phyloP scores from a whole-genome alignment of 2,797 vertebrate species.

The Anas bahamensis region DNA sequence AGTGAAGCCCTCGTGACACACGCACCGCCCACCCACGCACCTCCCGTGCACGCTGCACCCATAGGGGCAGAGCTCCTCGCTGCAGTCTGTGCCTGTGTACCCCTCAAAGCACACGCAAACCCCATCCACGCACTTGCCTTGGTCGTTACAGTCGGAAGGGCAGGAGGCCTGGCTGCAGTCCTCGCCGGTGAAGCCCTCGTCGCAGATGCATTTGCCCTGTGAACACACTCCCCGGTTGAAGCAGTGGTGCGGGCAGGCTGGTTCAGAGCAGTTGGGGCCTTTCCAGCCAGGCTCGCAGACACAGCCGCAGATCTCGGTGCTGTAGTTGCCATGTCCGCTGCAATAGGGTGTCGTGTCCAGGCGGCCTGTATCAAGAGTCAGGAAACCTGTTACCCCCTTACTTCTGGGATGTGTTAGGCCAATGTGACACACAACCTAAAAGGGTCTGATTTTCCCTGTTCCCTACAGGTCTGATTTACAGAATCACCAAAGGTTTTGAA shows the following conservation, averaged over 20 bases:
- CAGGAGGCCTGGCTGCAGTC: constrained; percentile 92
- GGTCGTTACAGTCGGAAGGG: constrained; percentile 93
- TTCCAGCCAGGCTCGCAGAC: constrained; percentile 83
- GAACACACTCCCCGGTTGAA: constrained; percentile 69
- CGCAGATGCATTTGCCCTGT: constrained; percentile 86
- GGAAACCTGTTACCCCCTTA: not conserved
- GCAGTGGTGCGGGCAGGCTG: constrained; percentile 71
- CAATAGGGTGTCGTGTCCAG: constrained; percentile 92
- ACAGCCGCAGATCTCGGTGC: constrained; percentile 80
- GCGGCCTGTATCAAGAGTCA: constrained; percentile 78
- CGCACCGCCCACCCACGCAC: constrained; percentile 87
- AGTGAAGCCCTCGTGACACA: constrained; percentile 89
- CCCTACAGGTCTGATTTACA: not conserved
- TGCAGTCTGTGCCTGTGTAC: constrained; percentile 89
- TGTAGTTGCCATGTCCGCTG: constrained; percentile 94
- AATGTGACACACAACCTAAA: fast-evolving
- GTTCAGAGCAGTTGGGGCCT: constrained; percentile 81
- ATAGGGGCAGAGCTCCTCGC: constrained; percentile 85
- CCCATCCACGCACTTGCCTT: constrained; percentile 92
- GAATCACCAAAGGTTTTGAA: not conserved
- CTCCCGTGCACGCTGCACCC: constrained; percentile 88
- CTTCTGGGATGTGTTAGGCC: not conserved
- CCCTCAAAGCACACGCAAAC: constrained; percentile 93
- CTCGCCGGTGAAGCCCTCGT: constrained; percentile 85
- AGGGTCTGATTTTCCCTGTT: not conserved